Percentiles rank a stretch among this genome's conserved stretches.
Conservation (phyloP, 2,797 vertebrate genomes). For the Microchirus variegatus region DNA sequence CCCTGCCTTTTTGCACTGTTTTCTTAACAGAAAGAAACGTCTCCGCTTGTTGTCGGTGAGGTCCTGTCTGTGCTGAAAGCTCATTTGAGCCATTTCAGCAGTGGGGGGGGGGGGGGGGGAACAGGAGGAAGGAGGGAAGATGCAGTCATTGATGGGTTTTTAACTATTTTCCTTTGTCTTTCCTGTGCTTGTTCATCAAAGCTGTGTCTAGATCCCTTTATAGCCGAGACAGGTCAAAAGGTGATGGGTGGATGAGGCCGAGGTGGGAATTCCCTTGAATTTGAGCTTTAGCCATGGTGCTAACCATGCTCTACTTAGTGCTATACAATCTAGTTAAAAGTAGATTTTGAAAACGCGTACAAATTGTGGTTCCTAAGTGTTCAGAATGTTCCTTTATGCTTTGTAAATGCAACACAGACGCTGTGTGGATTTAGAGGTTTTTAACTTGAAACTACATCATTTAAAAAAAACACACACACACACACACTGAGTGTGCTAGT, state of each 20-base stretch:
- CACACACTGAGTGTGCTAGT: slow-evolving; percentile 42
- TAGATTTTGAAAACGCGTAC: too few relatives aligned
- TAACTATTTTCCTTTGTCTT: slow-evolving; percentile 54
- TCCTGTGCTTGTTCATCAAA: slow-evolving; percentile 30
- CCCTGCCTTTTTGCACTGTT: slow-evolving; percentile 58
- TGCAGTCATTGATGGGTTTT: slow-evolving; percentile 39
- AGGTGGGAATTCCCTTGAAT: slow-evolving; percentile 57
- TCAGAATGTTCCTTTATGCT: slow-evolving; percentile 5
- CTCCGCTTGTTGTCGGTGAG: slow-evolving; percentile 44
- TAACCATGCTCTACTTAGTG: background rate
- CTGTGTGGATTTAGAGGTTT: slow-evolving; percentile 5
- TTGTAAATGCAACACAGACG: background rate
- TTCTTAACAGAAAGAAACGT: too few relatives aligned
- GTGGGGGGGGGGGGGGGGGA: slow-evolving; percentile 29
- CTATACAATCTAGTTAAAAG: too few relatives aligned
- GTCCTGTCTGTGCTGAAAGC: slow-evolving; percentile 37
- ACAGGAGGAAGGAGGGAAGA: slow-evolving; percentile 61
- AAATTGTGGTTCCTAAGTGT: too few relatives aligned
- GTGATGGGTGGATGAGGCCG: slow-evolving; percentile 31
- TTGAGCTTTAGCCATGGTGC: slow-evolving; percentile 13
- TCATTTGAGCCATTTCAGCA: slow-evolving; percentile 33
- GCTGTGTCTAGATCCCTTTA: slow-evolving; percentile 47
- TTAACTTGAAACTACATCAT: slow-evolving; percentile 2
- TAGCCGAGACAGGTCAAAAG: slow-evolving; percentile 49
- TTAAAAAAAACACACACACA: slow-evolving; percentile 21